Evolutionary conservation across 2,888 invertebrate species (phyloP), one percentile per base, ranked within the genome.

Genomic region (Seira musarum): DNA sequence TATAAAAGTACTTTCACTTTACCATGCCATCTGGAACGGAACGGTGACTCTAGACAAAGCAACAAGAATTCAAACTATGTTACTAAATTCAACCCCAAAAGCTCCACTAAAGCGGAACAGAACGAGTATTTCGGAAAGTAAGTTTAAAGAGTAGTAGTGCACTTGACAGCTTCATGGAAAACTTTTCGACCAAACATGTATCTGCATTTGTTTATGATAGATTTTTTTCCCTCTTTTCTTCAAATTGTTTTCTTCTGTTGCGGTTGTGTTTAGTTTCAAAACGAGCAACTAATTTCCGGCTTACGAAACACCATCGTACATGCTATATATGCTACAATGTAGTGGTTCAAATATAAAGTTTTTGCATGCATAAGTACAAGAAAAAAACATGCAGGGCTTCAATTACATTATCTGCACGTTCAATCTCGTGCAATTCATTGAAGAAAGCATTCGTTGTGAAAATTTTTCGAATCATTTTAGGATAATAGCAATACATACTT

Each of bases 161-260:
- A 53, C 53, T 53, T 53, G 53, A 53, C 53, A 53, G 53, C 13
- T 53, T 53, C 53, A 2, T 3, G 3, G n/a, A 53, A 53, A 53
- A 53, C 53, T 53, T 53, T 30, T 30, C 30, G 8, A 30, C 2
- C 2, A 30, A 30, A 8, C 30, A 30, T 30, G 8, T 30, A 30
- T 30, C 30, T 30, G 30, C 8, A 8, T 30, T 30, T 30, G 30
- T 8, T 30, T 30, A 30, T 30, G 30, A 30, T 30, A 30, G 30
- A 30, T 30, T 30, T 53, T 53, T 53, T 53, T 15, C 40, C 40
- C 40, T 8, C 13, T 40, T 40, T 3, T 53, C n/a, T 17, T n/a
- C 53, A 53, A 53, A 53, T 53, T 53, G 53, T 53, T 53, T 30
- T 30, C 30, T 30, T 53, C 53, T 53, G 40, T 6, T 40, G n/a